phyloP scores from a whole-genome alignment of 1,140 invertebrate genomes.

The Ridgeia piscesae region DNA sequence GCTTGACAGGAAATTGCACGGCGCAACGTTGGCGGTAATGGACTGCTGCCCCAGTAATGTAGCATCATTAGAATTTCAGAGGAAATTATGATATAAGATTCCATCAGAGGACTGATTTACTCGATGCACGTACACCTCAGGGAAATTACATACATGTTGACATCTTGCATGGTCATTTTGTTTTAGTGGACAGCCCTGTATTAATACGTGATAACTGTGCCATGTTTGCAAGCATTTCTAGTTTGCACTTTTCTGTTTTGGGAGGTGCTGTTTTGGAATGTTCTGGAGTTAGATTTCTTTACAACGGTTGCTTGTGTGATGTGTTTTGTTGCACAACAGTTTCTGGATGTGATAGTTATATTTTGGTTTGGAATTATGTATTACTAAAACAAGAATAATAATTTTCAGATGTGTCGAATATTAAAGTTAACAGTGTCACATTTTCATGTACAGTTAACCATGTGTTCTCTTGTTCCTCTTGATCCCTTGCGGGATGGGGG shows the following conservation, averaged over 20 bases:
- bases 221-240: no score
- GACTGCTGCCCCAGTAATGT: not conserved
- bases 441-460: no score
- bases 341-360: no score
- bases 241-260: no score
- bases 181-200: not conserved
- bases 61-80: not conserved
- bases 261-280: no score
- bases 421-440: not conserved
- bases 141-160: not conserved
- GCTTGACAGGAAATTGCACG: not conserved
- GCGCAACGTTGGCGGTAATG: not conserved
- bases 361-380: not conserved
- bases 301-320: no score
- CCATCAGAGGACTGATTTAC: not conserved
- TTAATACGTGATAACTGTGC: no score
- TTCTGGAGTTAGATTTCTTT: no score
- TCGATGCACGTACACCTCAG: not conserved
- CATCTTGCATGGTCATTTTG: not conserved
- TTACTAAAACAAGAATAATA: not conserved
- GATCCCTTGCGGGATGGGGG: no score
- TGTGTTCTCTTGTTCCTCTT: no score
- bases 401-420: not conserved
- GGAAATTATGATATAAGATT: slow-evolving; percentile 1
- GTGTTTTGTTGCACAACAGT: no score